Evolutionary conservation across 2,797 vertebrate species (phyloP), one percentile per base, ranked within the genome.

Genomic region (Mionectes olivaceus): DNA sequence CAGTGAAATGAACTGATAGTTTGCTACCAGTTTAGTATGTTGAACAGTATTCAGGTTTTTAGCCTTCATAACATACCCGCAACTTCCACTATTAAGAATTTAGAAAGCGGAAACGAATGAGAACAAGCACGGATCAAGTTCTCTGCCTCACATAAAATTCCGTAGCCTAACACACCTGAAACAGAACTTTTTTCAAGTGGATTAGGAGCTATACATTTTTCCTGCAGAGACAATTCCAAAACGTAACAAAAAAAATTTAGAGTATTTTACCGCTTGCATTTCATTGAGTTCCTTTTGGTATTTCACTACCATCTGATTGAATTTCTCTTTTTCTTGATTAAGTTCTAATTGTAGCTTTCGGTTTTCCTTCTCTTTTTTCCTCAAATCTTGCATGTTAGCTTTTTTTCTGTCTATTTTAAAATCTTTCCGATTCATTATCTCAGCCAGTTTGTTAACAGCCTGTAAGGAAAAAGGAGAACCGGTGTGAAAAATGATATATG

Each of bases 371-470:
- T 99, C 99, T 92, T 99, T 99, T 98, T 99, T 99, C 93, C 99
- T 98, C 97, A 99, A 98, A 97, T 99, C 99, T 35, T 99, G 99
- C 32, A 99, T 99, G 90, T 99, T 99, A 92, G 98, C 99, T 97
- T 99, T 99, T 97, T 99, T 99, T 96, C 99, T 99, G 98, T 99
- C 99, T 93, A 99, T 98, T 98, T 99, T 99, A 98, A 99, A 99
- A 97, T 99, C 99, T 97, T 99, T 99, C 37, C 99, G 98, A 98
- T 99, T 99, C 99, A 99, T 99, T 97, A 99, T 99, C 98, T 99
- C 99, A 73, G 99, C 99, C 96, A 99, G 98, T 94, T 99, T 99
- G 97, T 99, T 99, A 89, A 99, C 99, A 89, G 99, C 99, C 99
- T 99, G 96, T 96, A 86, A 61, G 43, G 43, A 55, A 91, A 92